Base-by-base conservation (phyloP, 2,113 vertebrate genomes). In the Lepisosteus osseus region DNA sequence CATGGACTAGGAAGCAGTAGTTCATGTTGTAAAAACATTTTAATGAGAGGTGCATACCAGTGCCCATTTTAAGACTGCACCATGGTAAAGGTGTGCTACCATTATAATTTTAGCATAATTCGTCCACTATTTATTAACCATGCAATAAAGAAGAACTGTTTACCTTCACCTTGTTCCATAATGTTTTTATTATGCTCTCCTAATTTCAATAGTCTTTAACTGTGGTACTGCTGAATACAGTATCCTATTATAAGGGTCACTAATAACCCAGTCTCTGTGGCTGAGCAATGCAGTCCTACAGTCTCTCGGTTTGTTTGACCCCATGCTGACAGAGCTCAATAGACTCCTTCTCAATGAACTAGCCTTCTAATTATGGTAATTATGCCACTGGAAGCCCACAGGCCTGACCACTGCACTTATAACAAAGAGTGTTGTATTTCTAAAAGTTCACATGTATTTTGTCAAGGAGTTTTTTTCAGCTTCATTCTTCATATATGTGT, bases 291-390 rank as follows among this genome's bases (percentile, higher is more conserved):
- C 54, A 42, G 57, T 54, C 65, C 47, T 61, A 54, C 5, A 71
- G 61, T n/a, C 61, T 63, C 44, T 63, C 43, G 12, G 70, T 45
- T 63, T 59, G 15, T 56, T 75, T 74, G 75, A 72, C 77, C 78
- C 69, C 59, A 67, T 72, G 66, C 76, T 75, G 67, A 61, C 64
- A 44, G 67, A 68, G 51, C 68, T 70, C 65, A 41, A 44, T 65
- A 68, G 78, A 63, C 78, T 70, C 65, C 54, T 73, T 79, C 71
- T 75, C 69, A 75, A 74, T 70, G 72, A 69, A 70, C 77, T 41
- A 66, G 74, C 75, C 77, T 75, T 73, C 82, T 79, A 78, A 78
- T 82, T 82, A 81, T 77, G 71, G 64, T 75, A 69, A 80, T 79
- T 71, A 84, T 73, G 66, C 69, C 78, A 78, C 64, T 68, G 15